Evolutionary conservation across 1,140 invertebrate genomes (phyloP).

Genomic region (Zaprionus africanus): DNA sequence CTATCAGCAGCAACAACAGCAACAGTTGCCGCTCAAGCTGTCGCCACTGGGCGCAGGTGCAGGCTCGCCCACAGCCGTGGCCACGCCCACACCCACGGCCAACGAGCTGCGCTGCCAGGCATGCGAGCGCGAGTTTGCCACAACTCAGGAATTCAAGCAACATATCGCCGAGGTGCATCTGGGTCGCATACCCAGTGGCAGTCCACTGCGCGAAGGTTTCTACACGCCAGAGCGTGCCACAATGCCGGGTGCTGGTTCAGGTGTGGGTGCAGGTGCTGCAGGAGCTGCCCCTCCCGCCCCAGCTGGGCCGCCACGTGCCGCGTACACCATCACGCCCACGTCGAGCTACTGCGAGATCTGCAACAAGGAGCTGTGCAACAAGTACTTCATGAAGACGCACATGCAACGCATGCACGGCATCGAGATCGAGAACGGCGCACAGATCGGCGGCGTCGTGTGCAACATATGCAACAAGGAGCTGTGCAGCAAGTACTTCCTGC

Average conservation of each 20-base stretch:
- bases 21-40: constrained; percentile 53
- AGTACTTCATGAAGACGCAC: constrained; percentile 99
- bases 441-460: constrained; percentile 96
- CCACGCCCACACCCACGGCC: constrained; percentile 56
- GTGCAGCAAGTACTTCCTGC: constrained; percentile 98
- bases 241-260: constrained; percentile 13
- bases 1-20: constrained; percentile 56
- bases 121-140: constrained; percentile 87
- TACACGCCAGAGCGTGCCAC: constrained; percentile 75
- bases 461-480: constrained; percentile 99
- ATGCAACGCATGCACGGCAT: constrained; percentile 99
- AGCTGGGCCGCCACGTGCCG: constrained; percentile 60
- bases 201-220: constrained; percentile 79
- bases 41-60: constrained; percentile 49
- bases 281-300: constrained; percentile 34
- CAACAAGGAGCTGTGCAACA: constrained; percentile 99
- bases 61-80: constrained; percentile 13
- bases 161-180: constrained; percentile 87
- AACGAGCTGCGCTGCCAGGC: constrained; percentile 85
- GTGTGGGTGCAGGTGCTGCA: constrained; percentile 39
- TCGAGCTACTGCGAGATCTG: constrained; percentile 99
- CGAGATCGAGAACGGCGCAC: constrained; percentile 95
- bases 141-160: constrained; percentile 86
- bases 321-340: constrained; percentile 87
- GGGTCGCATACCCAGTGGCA: constrained; percentile 47